A percentile compares a stretch with the other conserved stretches of the same genome.
Conservation (phyloP, 2,113 vertebrate genomes). For the Enhydra lutris region DNA sequence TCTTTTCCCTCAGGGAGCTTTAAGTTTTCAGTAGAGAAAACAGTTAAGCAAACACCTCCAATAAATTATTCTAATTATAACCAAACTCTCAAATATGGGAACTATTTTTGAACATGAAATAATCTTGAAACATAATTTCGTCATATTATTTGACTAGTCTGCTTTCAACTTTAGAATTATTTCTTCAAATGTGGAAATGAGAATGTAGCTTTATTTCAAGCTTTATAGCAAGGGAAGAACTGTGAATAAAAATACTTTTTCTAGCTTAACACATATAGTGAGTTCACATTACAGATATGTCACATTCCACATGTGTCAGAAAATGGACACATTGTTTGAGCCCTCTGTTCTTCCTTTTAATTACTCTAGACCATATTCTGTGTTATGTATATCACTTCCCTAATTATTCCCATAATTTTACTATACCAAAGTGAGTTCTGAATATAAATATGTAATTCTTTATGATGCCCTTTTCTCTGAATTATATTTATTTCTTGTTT, state of each 20-base stretch:
- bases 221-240: not conserved
- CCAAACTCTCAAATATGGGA: not conserved
- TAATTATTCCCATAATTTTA: not conserved
- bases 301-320: not conserved
- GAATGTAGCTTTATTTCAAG: not conserved
- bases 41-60: not conserved
- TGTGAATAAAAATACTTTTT: not conserved
- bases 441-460: not conserved
- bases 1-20: not conserved
- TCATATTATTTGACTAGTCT: not conserved
- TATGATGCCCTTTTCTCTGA: not conserved
- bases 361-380: not conserved
- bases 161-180: not conserved
- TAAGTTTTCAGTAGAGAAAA: not conserved
- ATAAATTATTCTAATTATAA: not conserved
- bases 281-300: not conserved
- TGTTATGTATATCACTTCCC: not conserved
- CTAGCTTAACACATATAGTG: not conserved
- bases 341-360: not conserved
- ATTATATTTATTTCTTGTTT: not conserved
- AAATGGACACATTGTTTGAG: not conserved
- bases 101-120: not conserved
- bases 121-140: not conserved
- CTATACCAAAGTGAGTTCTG: not conserved
- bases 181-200: not conserved